phyloP scores from a whole-genome alignment of 2,113 vertebrate species.

The Rhipidura dahli region DNA sequence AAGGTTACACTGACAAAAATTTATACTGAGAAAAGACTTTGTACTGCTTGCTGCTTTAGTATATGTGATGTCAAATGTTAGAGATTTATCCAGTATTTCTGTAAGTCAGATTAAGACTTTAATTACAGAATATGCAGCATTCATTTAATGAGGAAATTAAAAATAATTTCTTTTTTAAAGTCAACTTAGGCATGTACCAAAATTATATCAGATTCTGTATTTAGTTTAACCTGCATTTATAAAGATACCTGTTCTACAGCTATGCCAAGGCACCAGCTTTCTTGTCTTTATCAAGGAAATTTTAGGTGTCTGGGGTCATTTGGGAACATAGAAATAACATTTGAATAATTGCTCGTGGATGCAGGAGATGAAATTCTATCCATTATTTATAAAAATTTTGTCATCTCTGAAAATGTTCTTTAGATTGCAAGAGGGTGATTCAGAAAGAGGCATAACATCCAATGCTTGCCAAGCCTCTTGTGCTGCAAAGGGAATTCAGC shows the following conservation, averaged over 20 bases:
- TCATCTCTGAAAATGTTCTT: neutral
- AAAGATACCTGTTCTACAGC: neutral
- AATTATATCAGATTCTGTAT: neutral
- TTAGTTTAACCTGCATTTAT: neutral
- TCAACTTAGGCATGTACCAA: neutral
- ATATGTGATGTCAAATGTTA: neutral
- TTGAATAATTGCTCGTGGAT: neutral
- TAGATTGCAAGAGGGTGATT: neutral
- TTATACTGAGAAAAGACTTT: neutral
- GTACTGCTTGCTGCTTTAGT: neutral
- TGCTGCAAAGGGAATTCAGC: neutral
- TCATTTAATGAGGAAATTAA: neutral
- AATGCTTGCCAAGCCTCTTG: neutral
- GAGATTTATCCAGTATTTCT: neutral
- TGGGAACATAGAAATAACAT: neutral
- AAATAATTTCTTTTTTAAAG: neutral
- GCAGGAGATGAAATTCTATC: neutral
- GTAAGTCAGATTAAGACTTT: rapidly evolving
- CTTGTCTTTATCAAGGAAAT: neutral
- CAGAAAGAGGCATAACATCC: neutral
- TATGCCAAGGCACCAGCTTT: neutral
- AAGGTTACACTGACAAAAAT: neutral
- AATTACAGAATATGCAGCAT: neutral
- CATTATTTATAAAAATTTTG: rapidly evolving
- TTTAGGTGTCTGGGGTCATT: neutral